Base-by-base conservation (phyloP, 2,888 invertebrate species). In the Arctia plantaginis region DNA sequence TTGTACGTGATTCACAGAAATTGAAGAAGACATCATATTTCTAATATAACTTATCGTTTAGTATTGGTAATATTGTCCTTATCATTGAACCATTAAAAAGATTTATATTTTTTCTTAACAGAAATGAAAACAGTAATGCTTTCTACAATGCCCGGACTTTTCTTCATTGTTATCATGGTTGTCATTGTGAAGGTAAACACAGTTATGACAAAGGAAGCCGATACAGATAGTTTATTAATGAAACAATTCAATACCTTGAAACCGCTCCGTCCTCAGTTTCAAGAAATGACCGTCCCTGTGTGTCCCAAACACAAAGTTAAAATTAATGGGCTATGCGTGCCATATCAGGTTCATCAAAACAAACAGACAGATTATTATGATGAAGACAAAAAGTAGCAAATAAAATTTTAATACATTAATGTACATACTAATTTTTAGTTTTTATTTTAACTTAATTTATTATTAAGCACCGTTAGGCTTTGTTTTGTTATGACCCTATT, bases 271-370 rank as follows among this genome's bases (percentile, higher is more conserved):
- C 10, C 51, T 15, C 69, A 51, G 15, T 69, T 69, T 13, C 15
- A 55, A 27, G 51, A 51, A n/a, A 69, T 69, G 69, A 23, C 18
- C 12, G 39, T 41, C 8, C 33, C 4, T n/a, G 12, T 59, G 27
- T 69, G 69, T 30, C 69, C 59, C 10, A 47, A 68, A 67, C 71
- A 71, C 44, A 55, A 65, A 68, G 67, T 72, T n/a, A 68, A 73
- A 71, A 44, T 76, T 71, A 71, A 70, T 73, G 75, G 44, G 65
- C 59, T 72, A 76, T 69, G 69, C 35, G 69, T 69, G 41, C 59
- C 59, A 12, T 59, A 39, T 10, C 39, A 59, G n/a, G 59, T n/a
- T n/a, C 44, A 67, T 23, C 67, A 41, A 44, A 44, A 44, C 6
- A 7, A 35, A 18, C 27, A 27, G 20, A 33, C 20, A 55, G 55